Evolutionary conservation across 2,888 invertebrate species (phyloP).

Genomic region (Julus scandinavius): DNA sequence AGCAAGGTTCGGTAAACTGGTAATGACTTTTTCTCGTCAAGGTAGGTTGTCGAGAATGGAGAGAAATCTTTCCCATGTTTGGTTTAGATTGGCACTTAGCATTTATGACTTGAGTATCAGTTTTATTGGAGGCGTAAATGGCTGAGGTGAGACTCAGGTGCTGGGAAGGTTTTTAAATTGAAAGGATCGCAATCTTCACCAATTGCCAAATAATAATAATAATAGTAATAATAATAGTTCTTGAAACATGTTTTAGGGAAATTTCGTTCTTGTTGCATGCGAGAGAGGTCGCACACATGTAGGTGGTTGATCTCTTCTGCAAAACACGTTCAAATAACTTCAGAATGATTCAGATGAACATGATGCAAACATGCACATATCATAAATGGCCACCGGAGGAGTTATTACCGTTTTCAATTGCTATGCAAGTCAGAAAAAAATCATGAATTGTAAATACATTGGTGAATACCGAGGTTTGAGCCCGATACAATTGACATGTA

Average conservation of each 20-base stretch:
- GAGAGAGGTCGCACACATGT: neutral
- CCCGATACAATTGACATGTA: too few species aligned
- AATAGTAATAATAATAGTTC: neutral
- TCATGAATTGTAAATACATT: too few species aligned
- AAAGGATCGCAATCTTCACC: neutral
- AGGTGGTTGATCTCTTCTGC: neutral
- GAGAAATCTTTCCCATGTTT: neutral
- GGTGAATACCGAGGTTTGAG: too few species aligned
- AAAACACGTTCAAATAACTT: neutral
- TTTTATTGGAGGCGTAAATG: neutral
- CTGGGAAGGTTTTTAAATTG: neutral
- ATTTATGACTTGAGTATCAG: conserved; percentile 1
- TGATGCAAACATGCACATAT: neutral
- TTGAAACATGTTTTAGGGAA: neutral
- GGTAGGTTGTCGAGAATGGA: neutral
- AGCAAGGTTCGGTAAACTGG: too few species aligned
- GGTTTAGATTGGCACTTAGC: neutral
- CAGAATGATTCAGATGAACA: neutral
- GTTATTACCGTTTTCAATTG: neutral
- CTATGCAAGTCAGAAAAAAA: neutral
- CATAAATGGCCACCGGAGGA: neutral
- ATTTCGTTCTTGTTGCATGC: neutral
- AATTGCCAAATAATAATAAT: neutral
- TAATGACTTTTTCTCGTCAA: neutral
- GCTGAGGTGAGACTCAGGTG: neutral